Evolutionary conservation across 2,888 invertebrate genomes (phyloP).

Genomic region (Neoscelio sp.): DNA sequence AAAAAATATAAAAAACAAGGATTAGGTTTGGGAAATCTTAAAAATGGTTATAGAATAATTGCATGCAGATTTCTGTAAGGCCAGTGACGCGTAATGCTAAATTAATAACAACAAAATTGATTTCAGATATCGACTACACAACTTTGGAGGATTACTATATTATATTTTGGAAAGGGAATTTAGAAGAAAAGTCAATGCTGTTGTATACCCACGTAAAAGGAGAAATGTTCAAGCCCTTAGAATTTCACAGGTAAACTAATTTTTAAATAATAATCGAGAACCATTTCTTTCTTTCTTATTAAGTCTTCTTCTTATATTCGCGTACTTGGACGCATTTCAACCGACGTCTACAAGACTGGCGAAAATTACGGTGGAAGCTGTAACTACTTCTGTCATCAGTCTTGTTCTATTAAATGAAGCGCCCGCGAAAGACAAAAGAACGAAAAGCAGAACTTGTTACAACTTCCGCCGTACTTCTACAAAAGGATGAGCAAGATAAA

Average conservation of each 20-base stretch:
- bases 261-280: neutral
- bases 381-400: conserved; percentile 34
- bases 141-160: conserved; percentile 88
- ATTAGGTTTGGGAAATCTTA: too few species aligned
- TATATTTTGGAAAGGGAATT: conserved; percentile 92
- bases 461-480: neutral
- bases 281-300: neutral
- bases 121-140: conserved; percentile 88
- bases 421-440: conserved; percentile 10
- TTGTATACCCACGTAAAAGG: conserved; percentile 86
- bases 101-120: conserved; percentile 21
- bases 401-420: conserved; percentile 42
- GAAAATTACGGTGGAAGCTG: conserved; percentile 29
- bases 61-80: too few species aligned
- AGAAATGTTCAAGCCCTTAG: conserved; percentile 84
- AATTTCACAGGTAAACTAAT: conserved; percentile 85
- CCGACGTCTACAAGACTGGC: neutral
- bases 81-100: too few species aligned
- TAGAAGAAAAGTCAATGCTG: conserved; percentile 90
- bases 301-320: neutral
- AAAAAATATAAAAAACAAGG: too few species aligned
- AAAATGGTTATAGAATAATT: too few species aligned
- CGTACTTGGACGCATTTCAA: too few species aligned
- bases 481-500: conserved; percentile 29
- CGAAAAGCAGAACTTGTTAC: conserved; percentile 16